Conservation (phyloP, 2,113 vertebrate genomes). For the Myotis lucifugus region DNA sequence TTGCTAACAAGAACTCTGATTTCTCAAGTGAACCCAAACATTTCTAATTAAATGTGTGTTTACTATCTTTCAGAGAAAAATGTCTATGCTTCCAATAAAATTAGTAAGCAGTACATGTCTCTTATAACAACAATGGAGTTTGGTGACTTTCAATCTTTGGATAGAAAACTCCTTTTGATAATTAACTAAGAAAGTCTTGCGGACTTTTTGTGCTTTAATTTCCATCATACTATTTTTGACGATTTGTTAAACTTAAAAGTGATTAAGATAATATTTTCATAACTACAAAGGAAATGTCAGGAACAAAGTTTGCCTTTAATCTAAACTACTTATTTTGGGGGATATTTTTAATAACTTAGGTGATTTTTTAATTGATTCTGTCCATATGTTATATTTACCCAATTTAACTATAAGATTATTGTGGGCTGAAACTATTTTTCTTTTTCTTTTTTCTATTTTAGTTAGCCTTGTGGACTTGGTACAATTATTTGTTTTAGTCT, state of each 20-base stretch:
- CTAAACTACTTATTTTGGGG: background rate
- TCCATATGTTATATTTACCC: background rate
- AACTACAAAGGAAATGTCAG: background rate
- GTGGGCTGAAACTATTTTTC: background rate
- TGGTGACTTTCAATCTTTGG: slow-evolving; percentile 41
- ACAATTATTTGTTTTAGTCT: background rate
- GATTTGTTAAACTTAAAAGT: background rate
- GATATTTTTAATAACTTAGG: background rate
- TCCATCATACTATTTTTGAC: slow-evolving; percentile 12
- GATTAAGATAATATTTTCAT: background rate
- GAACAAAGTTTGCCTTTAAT: background rate
- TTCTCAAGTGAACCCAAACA: slow-evolving; percentile 73
- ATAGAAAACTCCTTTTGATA: slow-evolving; percentile 36
- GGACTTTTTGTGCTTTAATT: slow-evolving; percentile 26
- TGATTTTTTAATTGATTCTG: background rate
- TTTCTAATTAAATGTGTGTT: slow-evolving; percentile 71
- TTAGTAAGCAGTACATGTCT: slow-evolving; percentile 44
- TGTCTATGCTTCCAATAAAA: slow-evolving; percentile 13
- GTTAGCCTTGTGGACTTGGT: background rate
- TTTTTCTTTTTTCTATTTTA: too few relatives aligned
- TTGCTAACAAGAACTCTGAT: slow-evolving; percentile 70
- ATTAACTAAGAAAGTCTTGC: slow-evolving; percentile 25
- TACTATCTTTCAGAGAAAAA: slow-evolving; percentile 55
- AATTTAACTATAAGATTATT: background rate
- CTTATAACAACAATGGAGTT: slow-evolving; percentile 19